phyloP scores from a whole-genome alignment of 2,113 vertebrate genomes.

The Mustela nigripes region DNA sequence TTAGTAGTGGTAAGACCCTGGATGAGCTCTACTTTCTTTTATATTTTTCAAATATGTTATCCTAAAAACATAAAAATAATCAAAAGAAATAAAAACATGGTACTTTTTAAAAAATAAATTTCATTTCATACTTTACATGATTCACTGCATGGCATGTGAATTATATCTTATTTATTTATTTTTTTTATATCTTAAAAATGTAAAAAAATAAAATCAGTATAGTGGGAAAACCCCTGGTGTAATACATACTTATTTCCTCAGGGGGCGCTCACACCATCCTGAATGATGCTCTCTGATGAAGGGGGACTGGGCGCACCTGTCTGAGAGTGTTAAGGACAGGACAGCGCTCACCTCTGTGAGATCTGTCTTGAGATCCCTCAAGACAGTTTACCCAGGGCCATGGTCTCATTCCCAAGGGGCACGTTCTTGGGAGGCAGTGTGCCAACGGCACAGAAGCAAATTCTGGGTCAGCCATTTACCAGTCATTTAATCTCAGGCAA shows the following conservation, averaged over 20 bases:
- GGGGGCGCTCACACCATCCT: neutral
- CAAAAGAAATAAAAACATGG: neutral
- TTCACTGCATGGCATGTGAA: neutral
- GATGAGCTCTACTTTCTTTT: neutral
- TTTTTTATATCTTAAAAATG: neutral
- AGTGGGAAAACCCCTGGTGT: neutral
- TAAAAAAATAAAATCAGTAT: neutral
- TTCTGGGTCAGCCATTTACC: neutral
- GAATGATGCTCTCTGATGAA: neutral
- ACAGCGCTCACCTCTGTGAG: neutral
- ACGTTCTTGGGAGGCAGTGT: neutral
- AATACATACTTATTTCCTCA: neutral
- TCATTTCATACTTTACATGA: neutral
- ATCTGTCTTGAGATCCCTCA: neutral
- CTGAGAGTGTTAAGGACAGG: neutral
- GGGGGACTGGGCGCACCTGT: fast-evolving
- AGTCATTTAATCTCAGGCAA: neutral
- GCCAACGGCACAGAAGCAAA: neutral
- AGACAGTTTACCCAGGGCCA: neutral
- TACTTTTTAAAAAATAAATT: neutral
- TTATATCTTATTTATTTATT: neutral
- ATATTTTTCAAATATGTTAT: neutral
- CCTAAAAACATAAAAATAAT: slow-evolving; percentile 31
- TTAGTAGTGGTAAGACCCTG: neutral
- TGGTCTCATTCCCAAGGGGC: neutral